Base-by-base conservation (phyloP, 1,140 invertebrate genomes). In the Hypothenemus hampei region DNA sequence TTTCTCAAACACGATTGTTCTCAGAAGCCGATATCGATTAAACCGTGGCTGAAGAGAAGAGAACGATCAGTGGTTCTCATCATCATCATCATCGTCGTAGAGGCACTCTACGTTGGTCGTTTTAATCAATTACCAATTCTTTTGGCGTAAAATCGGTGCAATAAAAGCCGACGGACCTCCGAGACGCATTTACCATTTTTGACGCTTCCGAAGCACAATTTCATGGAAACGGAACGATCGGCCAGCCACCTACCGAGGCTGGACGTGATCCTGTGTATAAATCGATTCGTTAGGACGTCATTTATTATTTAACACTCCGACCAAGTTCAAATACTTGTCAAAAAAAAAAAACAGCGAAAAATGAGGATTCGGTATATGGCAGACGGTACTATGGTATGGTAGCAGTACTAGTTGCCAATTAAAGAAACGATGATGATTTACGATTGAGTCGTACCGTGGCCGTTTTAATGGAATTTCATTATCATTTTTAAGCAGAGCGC, bases 181-280 rank as follows among this genome's bases (percentile, higher is more conserved):
- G 45, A 46, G 44, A 56, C 29, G 53, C 50, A 37, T 57, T 61
- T 61, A 57, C 59, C 59, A 61, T 57, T 61, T 61, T 61, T 44
- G 59, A 61, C 54, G 59, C 59, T 61, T 57, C 59, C 40, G 47
- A 59, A 59, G 51, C 40, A 48, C 46, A 43, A 49, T 46, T 59
- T 49, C 52, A 37, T 53, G 55, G 56, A 57, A 57, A 61, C 51
- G 37, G 44, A 44, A 43, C 50, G 57, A 46, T 35, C 19, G 24
- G 18, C 43, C 31, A 51, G 55, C 55, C 59, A 61, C 55, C 59
- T 61, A 57, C 59, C 16, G 51, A 49, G n/a, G 59, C 44, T 23
- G 36, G 31, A 24, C 46, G 54, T 51, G 59, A 21, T 33, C n/a
- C 10, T 4, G 16, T 23, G 44, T 44, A 53, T 26, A 53, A 53